A percentile compares a stretch with the other conserved stretches of the same genome.
phyloP scores from a whole-genome alignment of 2,113 vertebrate species.

The Falco punctatus region DNA sequence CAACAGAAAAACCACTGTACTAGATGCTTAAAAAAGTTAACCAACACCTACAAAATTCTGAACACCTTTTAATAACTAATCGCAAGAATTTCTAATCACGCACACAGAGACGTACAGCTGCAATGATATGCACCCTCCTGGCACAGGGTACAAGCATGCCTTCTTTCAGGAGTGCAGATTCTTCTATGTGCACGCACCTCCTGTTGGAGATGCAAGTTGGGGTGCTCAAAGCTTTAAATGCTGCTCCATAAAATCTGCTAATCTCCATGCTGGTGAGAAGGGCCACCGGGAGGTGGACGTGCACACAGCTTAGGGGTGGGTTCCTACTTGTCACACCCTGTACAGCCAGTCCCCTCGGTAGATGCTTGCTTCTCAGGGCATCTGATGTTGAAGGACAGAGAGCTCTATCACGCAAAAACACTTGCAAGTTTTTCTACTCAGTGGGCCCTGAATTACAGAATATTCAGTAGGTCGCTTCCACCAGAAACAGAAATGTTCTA shows the following conservation, averaged over 20 bases:
- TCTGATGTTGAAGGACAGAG: background rate
- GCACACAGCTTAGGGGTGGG: background rate
- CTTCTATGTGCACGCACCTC: background rate
- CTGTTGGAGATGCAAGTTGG: background rate
- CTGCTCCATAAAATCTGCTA: background rate
- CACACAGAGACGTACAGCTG: background rate
- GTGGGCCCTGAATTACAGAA: background rate
- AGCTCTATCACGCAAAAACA: background rate
- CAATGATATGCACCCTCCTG: background rate
- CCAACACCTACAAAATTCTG: background rate
- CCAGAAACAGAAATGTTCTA: background rate
- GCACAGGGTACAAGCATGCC: background rate
- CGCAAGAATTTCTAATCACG: background rate
- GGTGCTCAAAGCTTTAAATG: background rate
- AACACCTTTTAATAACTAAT: background rate
- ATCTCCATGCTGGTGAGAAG: background rate
- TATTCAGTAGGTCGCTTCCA: background rate
- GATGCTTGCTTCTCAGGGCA: background rate
- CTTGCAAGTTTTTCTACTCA: background rate
- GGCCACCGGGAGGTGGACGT: background rate
- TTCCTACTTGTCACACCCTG: background rate
- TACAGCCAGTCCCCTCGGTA: accelerated
- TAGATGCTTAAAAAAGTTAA: background rate
- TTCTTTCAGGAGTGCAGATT: background rate
- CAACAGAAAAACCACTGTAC: background rate